phyloP scores from a whole-genome alignment of 2,888 invertebrate species.

The Watsonalla cultraria region DNA sequence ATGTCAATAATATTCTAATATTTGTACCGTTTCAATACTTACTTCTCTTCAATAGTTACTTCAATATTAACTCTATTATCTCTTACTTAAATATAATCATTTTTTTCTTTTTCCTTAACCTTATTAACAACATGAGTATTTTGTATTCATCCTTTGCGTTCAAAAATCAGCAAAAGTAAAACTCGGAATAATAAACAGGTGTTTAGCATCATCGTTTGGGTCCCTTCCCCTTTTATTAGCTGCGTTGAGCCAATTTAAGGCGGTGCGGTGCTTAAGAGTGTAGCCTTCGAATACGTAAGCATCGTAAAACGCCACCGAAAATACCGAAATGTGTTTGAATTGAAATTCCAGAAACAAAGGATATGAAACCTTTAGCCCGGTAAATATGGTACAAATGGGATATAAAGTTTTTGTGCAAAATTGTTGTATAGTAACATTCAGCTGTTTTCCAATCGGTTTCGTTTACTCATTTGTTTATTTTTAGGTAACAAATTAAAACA shows the following conservation, averaged over 20 bases:
- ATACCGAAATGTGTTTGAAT: slow-evolving; percentile 29
- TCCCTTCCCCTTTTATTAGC: slow-evolving; percentile 38
- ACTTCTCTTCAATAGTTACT: no score
- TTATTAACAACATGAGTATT: not conserved
- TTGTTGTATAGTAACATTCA: no score
- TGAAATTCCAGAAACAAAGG: slow-evolving; percentile 25
- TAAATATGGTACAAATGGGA: not conserved
- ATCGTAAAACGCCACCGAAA: slow-evolving; percentile 30
- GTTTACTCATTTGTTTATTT: no score
- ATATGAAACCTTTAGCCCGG: slow-evolving; percentile 5
- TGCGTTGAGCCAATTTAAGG: slow-evolving; percentile 37
- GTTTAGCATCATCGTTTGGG: slow-evolving; percentile 31
- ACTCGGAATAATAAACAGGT: slow-evolving; percentile 38
- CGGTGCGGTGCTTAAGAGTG: slow-evolving; percentile 28
- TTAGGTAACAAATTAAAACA: no score
- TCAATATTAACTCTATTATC: no score
- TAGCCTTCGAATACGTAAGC: slow-evolving; percentile 28
- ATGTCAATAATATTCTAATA: no score
- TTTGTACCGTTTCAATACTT: no score
- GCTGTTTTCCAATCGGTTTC: no score
- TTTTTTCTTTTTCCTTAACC: no score
- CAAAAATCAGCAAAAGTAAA: slow-evolving; percentile 9
- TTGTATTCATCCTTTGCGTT: slow-evolving; percentile 3
- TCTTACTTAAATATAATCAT: no score
- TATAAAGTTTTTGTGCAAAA: no score